Evolutionary conservation across 1,140 invertebrate species (phyloP).

Genomic region (Gonioctena quinquepunctata): DNA sequence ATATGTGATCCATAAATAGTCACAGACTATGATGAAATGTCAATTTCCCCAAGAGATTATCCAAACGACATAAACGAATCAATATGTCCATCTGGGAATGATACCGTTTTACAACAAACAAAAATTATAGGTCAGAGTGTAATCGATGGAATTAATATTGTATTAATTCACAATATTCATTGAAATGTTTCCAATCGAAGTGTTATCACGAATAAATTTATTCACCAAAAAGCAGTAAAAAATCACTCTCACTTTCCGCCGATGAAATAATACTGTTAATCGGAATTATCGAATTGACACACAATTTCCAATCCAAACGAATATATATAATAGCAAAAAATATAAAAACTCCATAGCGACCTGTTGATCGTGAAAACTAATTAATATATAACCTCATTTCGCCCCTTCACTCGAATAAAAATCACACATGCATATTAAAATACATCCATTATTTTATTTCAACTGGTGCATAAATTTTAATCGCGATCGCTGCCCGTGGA

Average conservation of each 20-base stretch:
- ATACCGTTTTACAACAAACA: no score
- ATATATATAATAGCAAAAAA: slow-evolving; percentile 23
- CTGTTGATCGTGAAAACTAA: slow-evolving; percentile 34
- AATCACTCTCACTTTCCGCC: slow-evolving; percentile 23
- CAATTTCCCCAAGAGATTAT: no score
- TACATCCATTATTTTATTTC: slow-evolving; percentile 16
- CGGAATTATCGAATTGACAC: slow-evolving; percentile 26
- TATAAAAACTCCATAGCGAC: slow-evolving; percentile 27
- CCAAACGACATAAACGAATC: no score
- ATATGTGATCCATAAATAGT: no score
- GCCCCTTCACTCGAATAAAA: slow-evolving; percentile 23
- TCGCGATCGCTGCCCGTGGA: background rate
- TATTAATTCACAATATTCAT: no score
- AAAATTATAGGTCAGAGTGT: no score
- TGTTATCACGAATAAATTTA: slow-evolving; percentile 14
- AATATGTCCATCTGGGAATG: no score
- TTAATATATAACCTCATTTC: slow-evolving; percentile 37
- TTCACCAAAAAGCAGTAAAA: slow-evolving; percentile 8
- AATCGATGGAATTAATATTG: no score
- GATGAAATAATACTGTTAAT: slow-evolving; percentile 17
- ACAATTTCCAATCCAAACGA: slow-evolving; percentile 13
- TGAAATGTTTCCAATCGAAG: background rate
- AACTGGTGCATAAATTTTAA: background rate
- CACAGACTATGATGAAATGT: no score
- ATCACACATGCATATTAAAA: slow-evolving; percentile 30